phyloP scores from a whole-genome alignment of 2,113 vertebrate genomes.

The Probosciger aterrimus region DNA sequence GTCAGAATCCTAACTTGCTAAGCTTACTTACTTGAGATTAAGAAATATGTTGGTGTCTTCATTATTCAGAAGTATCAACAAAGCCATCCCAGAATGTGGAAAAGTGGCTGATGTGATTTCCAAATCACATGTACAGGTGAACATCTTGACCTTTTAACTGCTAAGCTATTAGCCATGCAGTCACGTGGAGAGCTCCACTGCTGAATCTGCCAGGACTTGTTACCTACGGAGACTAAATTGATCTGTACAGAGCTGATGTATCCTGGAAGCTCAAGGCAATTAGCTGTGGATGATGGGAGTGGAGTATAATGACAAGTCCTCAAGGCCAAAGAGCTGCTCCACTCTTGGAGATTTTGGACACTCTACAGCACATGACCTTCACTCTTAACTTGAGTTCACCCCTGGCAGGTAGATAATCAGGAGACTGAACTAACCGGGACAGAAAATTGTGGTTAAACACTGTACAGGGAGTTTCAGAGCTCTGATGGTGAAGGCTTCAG shows the following conservation, averaged over 20 bases:
- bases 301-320: background rate
- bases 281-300: background rate
- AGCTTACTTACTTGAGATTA: background rate
- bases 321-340: background rate
- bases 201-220: background rate
- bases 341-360: background rate
- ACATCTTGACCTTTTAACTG: conserved; percentile 9
- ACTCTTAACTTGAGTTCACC: background rate
- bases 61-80: background rate
- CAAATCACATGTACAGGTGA: background rate
- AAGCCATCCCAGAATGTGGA: background rate
- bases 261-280: background rate
- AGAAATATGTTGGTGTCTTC: background rate
- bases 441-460: background rate
- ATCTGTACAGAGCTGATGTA: background rate
- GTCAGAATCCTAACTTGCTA: background rate
- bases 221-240: background rate
- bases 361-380: background rate
- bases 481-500: background rate
- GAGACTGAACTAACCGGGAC: background rate
- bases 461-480: background rate
- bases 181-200: background rate
- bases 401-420: background rate
- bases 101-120: background rate
- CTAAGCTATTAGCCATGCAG: background rate